Conservation (phyloP, 2,797 vertebrate species). For the Hafferia zeledoni region DNA sequence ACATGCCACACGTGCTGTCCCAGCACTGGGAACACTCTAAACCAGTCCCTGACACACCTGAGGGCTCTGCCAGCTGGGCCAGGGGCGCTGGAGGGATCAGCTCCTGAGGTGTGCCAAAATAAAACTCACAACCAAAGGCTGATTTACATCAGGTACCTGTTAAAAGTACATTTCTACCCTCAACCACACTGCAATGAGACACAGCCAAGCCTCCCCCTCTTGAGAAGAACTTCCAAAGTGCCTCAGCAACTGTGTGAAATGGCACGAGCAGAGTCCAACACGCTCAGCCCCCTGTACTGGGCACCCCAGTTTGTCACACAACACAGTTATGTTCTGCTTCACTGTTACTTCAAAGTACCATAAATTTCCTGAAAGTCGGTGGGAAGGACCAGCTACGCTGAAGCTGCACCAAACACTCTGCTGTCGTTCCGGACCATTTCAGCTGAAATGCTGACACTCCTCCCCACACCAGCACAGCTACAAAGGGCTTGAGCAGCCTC, state of each 20-base stretch:
- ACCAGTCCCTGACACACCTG: not conserved
- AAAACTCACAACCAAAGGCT: not conserved
- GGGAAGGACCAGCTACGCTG: not conserved
- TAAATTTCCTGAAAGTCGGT: not conserved
- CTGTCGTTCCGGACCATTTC: not conserved
- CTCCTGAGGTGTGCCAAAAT: not conserved
- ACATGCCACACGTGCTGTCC: not conserved
- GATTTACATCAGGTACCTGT: not conserved
- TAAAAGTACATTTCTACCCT: not conserved
- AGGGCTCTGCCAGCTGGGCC: not conserved
- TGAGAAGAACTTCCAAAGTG: not conserved
- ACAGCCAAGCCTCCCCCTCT: not conserved
- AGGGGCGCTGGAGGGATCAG: accelerated
- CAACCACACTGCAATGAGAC: not conserved
- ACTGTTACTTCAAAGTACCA: not conserved
- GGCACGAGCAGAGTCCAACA: not conserved
- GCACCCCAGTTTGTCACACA: not conserved
- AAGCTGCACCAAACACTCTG: not conserved
- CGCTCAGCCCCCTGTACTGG: not conserved
- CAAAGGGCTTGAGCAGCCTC: constrained; percentile 18
- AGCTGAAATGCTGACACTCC: constrained; percentile 11
- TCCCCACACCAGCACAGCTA: constrained; percentile 35
- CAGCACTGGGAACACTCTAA: not conserved
- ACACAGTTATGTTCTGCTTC: not conserved
- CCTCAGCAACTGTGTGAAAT: not conserved